Evolutionary conservation across 37 sponge, comb jelly and placozoan genomes (phyloP).

Genomic region (Amphimedon queenslandica): DNA sequence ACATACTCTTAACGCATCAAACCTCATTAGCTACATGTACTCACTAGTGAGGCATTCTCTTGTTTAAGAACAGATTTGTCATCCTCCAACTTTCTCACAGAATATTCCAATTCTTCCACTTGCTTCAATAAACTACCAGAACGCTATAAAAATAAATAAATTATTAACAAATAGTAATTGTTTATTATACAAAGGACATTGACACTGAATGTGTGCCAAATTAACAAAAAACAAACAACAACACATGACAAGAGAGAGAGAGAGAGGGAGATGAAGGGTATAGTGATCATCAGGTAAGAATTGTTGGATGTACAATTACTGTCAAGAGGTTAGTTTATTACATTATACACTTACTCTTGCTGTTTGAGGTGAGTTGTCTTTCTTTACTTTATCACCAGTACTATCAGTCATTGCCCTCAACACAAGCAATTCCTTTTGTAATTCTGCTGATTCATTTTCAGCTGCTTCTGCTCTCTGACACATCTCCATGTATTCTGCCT

Average conservation of each 20-base stretch:
- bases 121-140: conserved; percentile 48
- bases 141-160: background rate
- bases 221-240: no score
- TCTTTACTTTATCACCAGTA: no score
- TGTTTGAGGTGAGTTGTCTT: background rate
- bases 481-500: conserved; percentile 39
- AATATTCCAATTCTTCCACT: conserved; percentile 52
- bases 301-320: no score
- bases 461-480: conserved; percentile 47
- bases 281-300: no score
- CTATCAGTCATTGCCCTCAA: no score
- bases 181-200: background rate
- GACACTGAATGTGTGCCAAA: no score
- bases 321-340: background rate
- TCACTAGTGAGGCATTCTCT: conserved; percentile 66
- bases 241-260: no score
- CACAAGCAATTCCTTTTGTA: no score
- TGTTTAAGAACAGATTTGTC: conserved; percentile 47
- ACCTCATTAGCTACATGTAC: background rate
- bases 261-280: no score
- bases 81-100: conserved; percentile 55
- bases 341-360: background rate
- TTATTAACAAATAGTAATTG: background rate
- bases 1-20: background rate
- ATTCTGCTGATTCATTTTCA: conserved; percentile 46